A percentile compares a stretch with the other conserved stretches of the same genome.
phyloP scores from a whole-genome alignment of 2,113 vertebrate genomes.

The Mormyrus iriodes region DNA sequence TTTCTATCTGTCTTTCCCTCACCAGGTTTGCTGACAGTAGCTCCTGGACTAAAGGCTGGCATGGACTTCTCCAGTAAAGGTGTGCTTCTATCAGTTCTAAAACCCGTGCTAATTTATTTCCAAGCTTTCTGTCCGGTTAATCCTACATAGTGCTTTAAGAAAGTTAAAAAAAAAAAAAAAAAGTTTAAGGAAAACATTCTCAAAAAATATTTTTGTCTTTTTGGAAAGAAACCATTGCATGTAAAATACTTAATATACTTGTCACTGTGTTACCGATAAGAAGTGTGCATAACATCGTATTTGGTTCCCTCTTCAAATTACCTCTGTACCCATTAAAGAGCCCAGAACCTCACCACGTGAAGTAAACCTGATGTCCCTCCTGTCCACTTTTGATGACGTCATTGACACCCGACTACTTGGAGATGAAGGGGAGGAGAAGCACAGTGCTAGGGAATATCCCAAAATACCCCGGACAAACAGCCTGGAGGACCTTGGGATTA shows the following conservation, averaged over 20 bases:
- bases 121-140: not conserved
- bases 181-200: not conserved
- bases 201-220: not conserved
- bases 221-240: not conserved
- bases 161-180: not conserved
- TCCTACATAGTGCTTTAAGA: not conserved
- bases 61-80: constrained; percentile 74
- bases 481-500: constrained; percentile 76
- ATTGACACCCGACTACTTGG: constrained; percentile 47
- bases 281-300: not conserved
- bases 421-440: constrained; percentile 50
- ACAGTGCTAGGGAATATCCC: constrained; percentile 28
- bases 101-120: not conserved
- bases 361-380: constrained; percentile 70
- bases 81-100: constrained; percentile 30
- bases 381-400: constrained; percentile 67
- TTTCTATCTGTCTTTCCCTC: not conserved
- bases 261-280: not conserved
- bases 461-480: constrained; percentile 70
- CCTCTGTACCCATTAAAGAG: constrained; percentile 40
- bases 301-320: not conserved
- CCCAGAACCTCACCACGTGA: constrained; percentile 48
- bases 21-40: constrained; percentile 69
- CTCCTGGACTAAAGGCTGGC: constrained; percentile 75
- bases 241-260: not conserved